Base-by-base conservation (phyloP, 92 coral and sea anemone genomes). In the Porites divaricata region DNA sequence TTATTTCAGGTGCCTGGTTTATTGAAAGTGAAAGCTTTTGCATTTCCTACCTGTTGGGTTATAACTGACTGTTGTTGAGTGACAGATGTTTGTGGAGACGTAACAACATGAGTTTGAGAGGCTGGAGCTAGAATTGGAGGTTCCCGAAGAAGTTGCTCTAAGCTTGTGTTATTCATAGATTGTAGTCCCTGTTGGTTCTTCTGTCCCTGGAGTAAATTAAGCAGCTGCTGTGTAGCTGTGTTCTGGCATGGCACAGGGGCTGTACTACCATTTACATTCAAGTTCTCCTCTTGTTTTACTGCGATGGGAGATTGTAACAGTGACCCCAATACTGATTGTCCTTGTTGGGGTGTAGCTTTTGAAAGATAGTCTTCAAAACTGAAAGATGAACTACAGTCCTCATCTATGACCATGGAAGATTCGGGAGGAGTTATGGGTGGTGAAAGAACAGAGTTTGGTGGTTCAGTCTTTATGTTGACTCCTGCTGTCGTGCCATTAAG, bases 391-490 rank as follows among this genome's bases (percentile, higher is more conserved):
- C 86, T 17, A 77, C 59, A 49, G 67, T 94, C 95, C 6, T 94
- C 98, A 63, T 92, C 89, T 25, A 89, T 81, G 10, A 58, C 92
- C 93, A 94, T 83, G 17, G 86, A 35, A 3, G 45, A 63, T 64
- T 94, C 87, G 24, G 95, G 94, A 54, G 98, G 98, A 2, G 95
- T 89, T 50, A 88, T 93, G 14, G 98, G 98, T 8, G 98, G 98
- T 16, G 98, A 89, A 10, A 92, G 83, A 12, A 86, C 70, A 35
- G 70, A 16, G 10, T 81, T 79, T 1, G 84, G 72, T 23, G 93
- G 92, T 24, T 94, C 98, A 11, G 87, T 81, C 66, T 94, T 94
- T 17, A 92, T 45, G 8, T 57, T 76, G 19, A 62, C 74, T 70
- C 74, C 88, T 16, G 62, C 65, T 80, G 77, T 35, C 56, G 77